Evolutionary conservation across 2,888 invertebrate genomes (phyloP).

Genomic region (Rhingia rostrata): DNA sequence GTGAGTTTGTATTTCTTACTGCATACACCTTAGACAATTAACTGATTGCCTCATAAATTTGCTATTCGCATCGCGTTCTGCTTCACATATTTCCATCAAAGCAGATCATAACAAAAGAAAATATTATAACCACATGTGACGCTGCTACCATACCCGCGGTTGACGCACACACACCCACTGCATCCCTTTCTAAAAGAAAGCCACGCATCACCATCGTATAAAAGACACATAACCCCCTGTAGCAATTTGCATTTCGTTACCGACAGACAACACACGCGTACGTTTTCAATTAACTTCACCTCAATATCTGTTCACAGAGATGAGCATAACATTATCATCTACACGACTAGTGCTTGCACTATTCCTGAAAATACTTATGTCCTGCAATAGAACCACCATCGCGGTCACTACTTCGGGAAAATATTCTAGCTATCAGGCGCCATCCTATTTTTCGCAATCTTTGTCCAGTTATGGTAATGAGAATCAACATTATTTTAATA

Average conservation of each 20-base stretch:
- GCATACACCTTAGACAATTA: too few species aligned
- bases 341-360: constrained; percentile 43
- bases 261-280: constrained; percentile 61
- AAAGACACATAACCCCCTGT: constrained; percentile 50
- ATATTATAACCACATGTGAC: constrained; percentile 15
- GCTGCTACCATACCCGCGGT: constrained; percentile 19
- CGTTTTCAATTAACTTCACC: constrained; percentile 61
- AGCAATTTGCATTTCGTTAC: constrained; percentile 69
- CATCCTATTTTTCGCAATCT: constrained; percentile 51
- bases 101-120: constrained; percentile 40
- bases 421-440: constrained; percentile 49
- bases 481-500: constrained; percentile 55
- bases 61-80: too few species aligned
- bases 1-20: too few species aligned
- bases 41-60: too few species aligned
- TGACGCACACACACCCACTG: not conserved
- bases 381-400: not conserved
- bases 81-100: too few species aligned
- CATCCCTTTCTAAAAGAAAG: not conserved
- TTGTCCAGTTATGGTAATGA: constrained; percentile 53
- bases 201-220: constrained; percentile 43
- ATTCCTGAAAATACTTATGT: constrained; percentile 32
- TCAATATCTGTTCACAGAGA: constrained; percentile 43
- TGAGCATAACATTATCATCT: constrained; percentile 33
- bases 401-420: constrained; percentile 48